Conservation (phyloP, 2,888 invertebrate species). For the Eledona agricola region DNA sequence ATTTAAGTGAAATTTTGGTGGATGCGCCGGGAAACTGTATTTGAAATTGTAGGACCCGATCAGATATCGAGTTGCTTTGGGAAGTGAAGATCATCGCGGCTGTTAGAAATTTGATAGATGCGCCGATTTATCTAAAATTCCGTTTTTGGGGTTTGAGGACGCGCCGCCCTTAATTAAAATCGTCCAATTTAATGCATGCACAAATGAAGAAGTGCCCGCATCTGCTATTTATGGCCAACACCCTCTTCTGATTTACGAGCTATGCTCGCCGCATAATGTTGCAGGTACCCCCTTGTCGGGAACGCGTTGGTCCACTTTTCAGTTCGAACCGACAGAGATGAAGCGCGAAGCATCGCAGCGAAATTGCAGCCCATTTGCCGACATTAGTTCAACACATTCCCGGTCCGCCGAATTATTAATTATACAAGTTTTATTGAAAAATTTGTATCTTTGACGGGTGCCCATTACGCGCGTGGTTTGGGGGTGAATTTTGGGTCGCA, state of each 20-base stretch:
- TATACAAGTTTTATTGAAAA: constrained; percentile 38
- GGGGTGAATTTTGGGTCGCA: no score
- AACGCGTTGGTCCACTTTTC: constrained; percentile 26
- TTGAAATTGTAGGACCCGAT: no score
- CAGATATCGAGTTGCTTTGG: no score
- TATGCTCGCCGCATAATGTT: constrained; percentile 36
- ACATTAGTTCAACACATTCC: constrained; percentile 34
- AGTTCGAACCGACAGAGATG: background rate
- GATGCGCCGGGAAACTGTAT: no score
- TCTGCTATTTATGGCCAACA: constrained; percentile 32
- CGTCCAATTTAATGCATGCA: no score
- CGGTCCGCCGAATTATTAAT: constrained; percentile 32
- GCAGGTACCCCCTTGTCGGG: constrained; percentile 28
- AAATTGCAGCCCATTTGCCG: constrained; percentile 33
- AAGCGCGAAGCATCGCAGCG: background rate
- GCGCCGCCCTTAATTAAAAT: no score
- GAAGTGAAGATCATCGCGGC: no score
- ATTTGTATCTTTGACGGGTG: constrained; percentile 37
- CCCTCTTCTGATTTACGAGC: constrained; percentile 35
- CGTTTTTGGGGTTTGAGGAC: no score
- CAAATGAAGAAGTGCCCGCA: constrained; percentile 16
- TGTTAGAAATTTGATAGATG: no score
- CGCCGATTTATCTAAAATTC: no score
- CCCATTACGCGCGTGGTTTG: no score
- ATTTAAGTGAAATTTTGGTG: no score